phyloP scores from a whole-genome alignment of 1,140 invertebrate species.

The Babylonia areolata region DNA sequence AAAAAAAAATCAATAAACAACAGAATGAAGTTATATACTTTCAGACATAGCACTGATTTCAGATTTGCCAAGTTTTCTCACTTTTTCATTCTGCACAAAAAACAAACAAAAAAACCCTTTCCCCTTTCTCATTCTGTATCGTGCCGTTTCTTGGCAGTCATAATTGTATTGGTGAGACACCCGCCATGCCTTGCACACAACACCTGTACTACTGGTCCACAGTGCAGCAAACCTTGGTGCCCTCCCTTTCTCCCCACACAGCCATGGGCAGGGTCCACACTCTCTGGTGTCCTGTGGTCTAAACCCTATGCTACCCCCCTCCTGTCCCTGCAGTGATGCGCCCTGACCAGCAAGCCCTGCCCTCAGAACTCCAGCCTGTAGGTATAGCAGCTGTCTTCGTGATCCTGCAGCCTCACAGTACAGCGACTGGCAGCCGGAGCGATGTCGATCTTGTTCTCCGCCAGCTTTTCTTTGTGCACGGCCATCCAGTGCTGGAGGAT shows the following conservation, averaged over 20 bases:
- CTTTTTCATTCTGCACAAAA: neutral
- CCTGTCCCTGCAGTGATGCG: neutral
- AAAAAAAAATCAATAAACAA: neutral
- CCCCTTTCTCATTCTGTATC: too few relatives aligned
- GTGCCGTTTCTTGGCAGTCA: neutral
- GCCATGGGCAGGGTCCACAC: neutral
- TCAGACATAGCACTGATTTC: neutral
- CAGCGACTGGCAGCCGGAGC: constrained; percentile 96
- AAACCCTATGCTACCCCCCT: neutral
- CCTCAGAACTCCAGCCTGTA: constrained; percentile 96
- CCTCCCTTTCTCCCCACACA: neutral
- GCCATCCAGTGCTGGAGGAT: constrained; percentile 96
- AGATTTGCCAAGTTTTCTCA: neutral
- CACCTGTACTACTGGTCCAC: too few relatives aligned
- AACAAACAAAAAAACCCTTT: too few relatives aligned
- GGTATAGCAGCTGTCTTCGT: constrained; percentile 97
- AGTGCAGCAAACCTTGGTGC: neutral
- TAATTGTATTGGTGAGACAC: too few relatives aligned
- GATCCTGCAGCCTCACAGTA: constrained; percentile 97
- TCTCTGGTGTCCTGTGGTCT: neutral
- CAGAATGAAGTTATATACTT: neutral
- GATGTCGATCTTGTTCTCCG: constrained; percentile 93
- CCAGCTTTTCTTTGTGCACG: constrained; percentile 93
- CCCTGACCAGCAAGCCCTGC: neutral
- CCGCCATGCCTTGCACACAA: too few relatives aligned